A percentile compares a stretch with the other conserved stretches of the same genome.
Conservation (phyloP, 2,113 vertebrate species). For the Bubo blakistoni region DNA sequence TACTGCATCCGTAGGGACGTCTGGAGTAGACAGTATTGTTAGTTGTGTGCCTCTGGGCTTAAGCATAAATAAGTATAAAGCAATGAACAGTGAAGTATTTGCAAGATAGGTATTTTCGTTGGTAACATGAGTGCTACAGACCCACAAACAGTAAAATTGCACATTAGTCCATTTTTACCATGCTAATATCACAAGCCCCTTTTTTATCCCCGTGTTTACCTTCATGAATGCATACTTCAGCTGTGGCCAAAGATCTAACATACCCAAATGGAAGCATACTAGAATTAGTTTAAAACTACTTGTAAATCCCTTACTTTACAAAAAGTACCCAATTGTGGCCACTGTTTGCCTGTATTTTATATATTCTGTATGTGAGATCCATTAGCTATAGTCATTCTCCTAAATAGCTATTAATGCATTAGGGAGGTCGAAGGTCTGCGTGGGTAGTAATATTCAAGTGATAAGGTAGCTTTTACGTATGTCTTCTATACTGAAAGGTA, state of each 20-base stretch:
- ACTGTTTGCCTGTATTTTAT: background rate
- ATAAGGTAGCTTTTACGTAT: background rate
- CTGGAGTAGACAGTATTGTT: background rate
- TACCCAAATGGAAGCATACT: background rate
- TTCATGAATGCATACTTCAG: background rate
- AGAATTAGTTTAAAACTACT: background rate
- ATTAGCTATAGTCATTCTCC: background rate
- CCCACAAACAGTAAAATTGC: background rate
- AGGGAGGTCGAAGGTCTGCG: background rate
- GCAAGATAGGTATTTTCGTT: background rate
- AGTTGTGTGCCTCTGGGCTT: background rate
- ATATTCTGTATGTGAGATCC: background rate
- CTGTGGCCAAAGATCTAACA: background rate
- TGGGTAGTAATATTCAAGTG: background rate
- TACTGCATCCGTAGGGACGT: slow-evolving; percentile 16
- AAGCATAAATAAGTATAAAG: background rate
- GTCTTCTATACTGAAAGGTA: background rate
- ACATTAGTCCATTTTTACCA: background rate
- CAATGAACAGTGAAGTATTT: background rate
- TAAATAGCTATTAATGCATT: background rate
- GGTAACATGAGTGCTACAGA: background rate
- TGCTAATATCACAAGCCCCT: background rate
- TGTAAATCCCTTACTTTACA: background rate
- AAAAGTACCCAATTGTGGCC: background rate
- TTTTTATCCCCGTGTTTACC: background rate